Evolutionary conservation across 2,797 vertebrate species (phyloP).

Genomic region (Bovichtus diacanthus): DNA sequence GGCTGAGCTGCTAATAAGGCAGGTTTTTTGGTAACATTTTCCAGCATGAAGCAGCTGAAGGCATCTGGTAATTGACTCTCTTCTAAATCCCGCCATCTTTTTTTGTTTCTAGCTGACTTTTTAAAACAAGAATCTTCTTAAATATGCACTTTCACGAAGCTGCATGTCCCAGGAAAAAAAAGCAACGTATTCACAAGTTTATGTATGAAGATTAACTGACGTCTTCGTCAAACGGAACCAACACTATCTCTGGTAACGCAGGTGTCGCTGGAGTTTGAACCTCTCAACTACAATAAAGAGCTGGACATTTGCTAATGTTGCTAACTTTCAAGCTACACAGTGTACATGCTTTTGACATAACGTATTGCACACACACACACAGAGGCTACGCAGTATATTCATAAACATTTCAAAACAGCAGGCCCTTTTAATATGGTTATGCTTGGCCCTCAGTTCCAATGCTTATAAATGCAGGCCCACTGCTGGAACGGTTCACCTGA

Average conservation of each 20-base stretch:
- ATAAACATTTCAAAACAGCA: conserved; percentile 30
- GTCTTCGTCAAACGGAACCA: background rate
- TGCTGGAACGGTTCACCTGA: conserved; percentile 44
- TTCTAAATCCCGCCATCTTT: background rate
- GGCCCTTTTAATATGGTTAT: conserved; percentile 15
- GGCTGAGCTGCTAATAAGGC: conserved; percentile 56
- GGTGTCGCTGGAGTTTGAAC: background rate
- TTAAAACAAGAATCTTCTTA: background rate
- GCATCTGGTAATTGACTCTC: conserved; percentile 35
- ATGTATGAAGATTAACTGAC: background rate
- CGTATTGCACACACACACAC: background rate
- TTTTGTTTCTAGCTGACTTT: background rate
- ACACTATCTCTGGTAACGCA: background rate
- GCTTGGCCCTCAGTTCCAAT: conserved; percentile 28
- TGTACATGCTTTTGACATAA: too few relatives aligned
- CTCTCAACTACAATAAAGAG: background rate
- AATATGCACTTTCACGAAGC: background rate
- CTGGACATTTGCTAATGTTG: background rate
- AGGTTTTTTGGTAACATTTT: conserved; percentile 26
- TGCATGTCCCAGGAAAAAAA: background rate
- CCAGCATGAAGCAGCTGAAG: conserved; percentile 28
- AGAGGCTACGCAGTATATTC: background rate
- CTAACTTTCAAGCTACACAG: background rate
- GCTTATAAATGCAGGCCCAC: conserved; percentile 33
- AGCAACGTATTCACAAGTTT: background rate